Conservation (phyloP, 2,888 invertebrate genomes). For the Pollenia griseotomentosa region DNA sequence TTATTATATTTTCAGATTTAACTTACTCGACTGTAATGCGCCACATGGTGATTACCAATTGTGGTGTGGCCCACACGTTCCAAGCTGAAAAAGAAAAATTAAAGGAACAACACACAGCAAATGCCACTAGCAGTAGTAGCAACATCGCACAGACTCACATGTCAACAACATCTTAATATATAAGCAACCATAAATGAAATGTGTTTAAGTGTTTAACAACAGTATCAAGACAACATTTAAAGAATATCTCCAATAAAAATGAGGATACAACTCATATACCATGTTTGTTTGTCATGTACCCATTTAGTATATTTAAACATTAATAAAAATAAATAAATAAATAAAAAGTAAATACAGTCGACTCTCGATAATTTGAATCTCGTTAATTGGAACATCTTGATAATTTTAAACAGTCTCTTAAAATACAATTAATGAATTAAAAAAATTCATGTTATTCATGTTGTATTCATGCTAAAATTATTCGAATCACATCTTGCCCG, state of each 20-base stretch:
- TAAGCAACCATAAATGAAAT: conserved; percentile 69
- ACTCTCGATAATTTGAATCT: no score
- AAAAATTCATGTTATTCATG: no score
- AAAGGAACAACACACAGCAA: conserved; percentile 50
- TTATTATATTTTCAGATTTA: conserved; percentile 58
- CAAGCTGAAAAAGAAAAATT: conserved; percentile 59
- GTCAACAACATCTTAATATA: conserved; percentile 67
- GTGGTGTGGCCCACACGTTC: conserved; percentile 69
- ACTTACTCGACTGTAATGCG: conserved; percentile 71
- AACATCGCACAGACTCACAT: conserved; percentile 49
- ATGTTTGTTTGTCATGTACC: not conserved
- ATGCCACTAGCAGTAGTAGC: conserved; percentile 37
- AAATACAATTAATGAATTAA: no score
- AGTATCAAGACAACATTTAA: conserved; percentile 55
- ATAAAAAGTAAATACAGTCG: not conserved
- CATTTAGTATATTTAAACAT: not conserved
- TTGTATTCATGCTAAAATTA: no score
- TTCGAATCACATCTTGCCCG: no score
- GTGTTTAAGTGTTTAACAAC: conserved; percentile 56
- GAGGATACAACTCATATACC: conserved; percentile 35
- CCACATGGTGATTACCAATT: conserved; percentile 68
- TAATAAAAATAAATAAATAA: not conserved
- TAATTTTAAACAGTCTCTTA: no score
- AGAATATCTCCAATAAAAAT: conserved; percentile 34
- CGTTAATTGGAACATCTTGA: no score